phyloP scores from a whole-genome alignment of 2,888 invertebrate genomes.

The Hydriomena furcata region DNA sequence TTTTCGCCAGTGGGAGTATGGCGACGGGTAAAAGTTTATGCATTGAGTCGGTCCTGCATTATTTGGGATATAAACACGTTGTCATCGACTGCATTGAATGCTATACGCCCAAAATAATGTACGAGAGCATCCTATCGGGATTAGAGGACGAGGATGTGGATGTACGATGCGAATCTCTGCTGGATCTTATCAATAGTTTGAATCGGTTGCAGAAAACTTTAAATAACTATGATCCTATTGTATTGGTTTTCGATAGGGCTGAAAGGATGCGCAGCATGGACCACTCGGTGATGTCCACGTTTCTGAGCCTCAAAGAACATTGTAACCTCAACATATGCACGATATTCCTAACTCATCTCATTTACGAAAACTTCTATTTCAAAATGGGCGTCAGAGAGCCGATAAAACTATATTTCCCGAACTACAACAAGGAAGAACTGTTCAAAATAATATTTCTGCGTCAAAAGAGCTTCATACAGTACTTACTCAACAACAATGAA shows the following conservation, averaged over 20 bases:
- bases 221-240: constrained; percentile 69
- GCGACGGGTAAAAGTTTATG: constrained; percentile 93
- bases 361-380: constrained; percentile 91
- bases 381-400: constrained; percentile 89
- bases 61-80: constrained; percentile 84
- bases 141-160: constrained; percentile 71
- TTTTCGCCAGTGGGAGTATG: constrained; percentile 92
- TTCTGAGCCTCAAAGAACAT: constrained; percentile 89
- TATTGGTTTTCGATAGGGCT: constrained; percentile 91
- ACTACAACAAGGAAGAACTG: constrained; percentile 90
- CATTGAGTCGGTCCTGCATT: constrained; percentile 83
- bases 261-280: constrained; percentile 91
- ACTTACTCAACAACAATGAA: constrained; percentile 55
- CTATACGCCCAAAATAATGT: constrained; percentile 89
- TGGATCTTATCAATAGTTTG: constrained; percentile 85
- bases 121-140: constrained; percentile 88
- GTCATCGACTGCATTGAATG: constrained; percentile 92
- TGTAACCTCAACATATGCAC: constrained; percentile 88
- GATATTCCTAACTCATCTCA: constrained; percentile 89
- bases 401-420: constrained; percentile 89
- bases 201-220: constrained; percentile 53
- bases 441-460: constrained; percentile 73
- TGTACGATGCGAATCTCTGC: constrained; percentile 86
- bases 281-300: constrained; percentile 87
- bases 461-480: constrained; percentile 60